Percentiles rank a stretch among this genome's conserved stretches.
phyloP scores from a whole-genome alignment of 92 coral and sea anemone species.

The Pocillopora meandrina region DNA sequence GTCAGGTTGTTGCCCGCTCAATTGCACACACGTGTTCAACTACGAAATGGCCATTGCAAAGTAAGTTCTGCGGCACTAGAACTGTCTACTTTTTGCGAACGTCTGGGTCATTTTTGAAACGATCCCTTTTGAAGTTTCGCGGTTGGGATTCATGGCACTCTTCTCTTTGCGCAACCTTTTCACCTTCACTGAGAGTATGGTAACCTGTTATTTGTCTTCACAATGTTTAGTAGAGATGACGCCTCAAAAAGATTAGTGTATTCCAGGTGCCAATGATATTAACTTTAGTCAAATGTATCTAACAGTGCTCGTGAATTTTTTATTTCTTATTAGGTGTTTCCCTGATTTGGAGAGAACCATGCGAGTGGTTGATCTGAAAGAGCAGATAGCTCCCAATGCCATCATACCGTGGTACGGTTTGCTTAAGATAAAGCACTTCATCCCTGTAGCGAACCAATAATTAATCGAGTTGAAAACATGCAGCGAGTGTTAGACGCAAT shows the following conservation, averaged over 20 bases:
- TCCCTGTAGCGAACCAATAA: not conserved
- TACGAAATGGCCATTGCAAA: conserved; percentile 94
- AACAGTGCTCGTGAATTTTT: not conserved
- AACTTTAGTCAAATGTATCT: too few species aligned
- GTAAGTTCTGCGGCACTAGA: conserved; percentile 35
- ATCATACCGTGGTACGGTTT: conserved; percentile 76
- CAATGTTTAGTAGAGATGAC: too few species aligned
- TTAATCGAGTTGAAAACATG: not conserved
- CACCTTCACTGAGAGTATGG: too few species aligned
- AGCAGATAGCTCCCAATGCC: conserved; percentile 80
- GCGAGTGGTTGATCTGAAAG: conserved; percentile 72
- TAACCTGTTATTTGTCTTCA: too few species aligned
- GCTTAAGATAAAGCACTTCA: not conserved
- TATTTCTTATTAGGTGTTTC: conserved; percentile 56
- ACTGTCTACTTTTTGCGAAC: too few species aligned
- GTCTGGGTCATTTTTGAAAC: too few species aligned
- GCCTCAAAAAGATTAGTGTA: too few species aligned
- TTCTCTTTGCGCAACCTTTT: too few species aligned
- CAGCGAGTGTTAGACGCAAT: not conserved
- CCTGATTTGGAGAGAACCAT: conserved; percentile 90
- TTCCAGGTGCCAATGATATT: too few species aligned
- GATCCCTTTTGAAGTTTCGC: too few species aligned
- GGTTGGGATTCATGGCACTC: too few species aligned
- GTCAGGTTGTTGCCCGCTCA: conserved; percentile 88
- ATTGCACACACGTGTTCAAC: conserved; percentile 95